Evolutionary conservation across 35 echinoderm and acorn worm species (phyloP).

Genomic region (Apostichopus parvimensis): DNA sequence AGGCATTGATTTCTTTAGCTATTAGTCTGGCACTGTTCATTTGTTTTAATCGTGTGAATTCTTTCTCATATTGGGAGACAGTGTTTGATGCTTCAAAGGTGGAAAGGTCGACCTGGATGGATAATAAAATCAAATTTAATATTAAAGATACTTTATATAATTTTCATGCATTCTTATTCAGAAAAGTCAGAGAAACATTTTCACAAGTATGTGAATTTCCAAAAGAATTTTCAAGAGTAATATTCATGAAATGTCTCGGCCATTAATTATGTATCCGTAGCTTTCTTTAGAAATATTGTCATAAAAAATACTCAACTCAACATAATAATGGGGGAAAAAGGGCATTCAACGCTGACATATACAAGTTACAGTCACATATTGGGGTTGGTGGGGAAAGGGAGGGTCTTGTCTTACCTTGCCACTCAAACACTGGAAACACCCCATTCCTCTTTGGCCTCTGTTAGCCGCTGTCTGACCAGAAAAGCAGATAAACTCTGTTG

Average conservation of each 20-base stretch:
- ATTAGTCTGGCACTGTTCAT: conserved; percentile 89
- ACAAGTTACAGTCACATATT: no score
- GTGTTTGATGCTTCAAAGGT: conserved; percentile 84
- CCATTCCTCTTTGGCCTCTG: conserved; percentile 70
- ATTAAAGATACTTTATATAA: neutral
- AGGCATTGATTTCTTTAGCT: conserved; percentile 90
- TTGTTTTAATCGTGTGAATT: conserved; percentile 76
- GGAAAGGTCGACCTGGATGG: conserved; percentile 86
- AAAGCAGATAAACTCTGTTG: conserved; percentile 70
- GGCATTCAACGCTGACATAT: no score
- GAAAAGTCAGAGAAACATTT: no score
- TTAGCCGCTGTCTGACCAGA: conserved; percentile 66
- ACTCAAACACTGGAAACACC: conserved; percentile 91
- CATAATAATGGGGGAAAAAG: no score
- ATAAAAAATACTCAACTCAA: no score
- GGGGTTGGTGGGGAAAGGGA: no score
- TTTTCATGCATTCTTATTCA: no score
- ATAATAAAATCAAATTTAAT: neutral
- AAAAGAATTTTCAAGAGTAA: neutral
- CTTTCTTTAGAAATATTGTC: no score
- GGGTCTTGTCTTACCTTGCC: conserved; percentile 77
- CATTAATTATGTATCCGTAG: no score
- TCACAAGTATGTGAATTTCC: no score
- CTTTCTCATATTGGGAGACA: conserved; percentile 78
- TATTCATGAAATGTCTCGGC: neutral